phyloP scores from a whole-genome alignment of 2,888 invertebrate genomes.

The Gymnoscelis rufifasciata region DNA sequence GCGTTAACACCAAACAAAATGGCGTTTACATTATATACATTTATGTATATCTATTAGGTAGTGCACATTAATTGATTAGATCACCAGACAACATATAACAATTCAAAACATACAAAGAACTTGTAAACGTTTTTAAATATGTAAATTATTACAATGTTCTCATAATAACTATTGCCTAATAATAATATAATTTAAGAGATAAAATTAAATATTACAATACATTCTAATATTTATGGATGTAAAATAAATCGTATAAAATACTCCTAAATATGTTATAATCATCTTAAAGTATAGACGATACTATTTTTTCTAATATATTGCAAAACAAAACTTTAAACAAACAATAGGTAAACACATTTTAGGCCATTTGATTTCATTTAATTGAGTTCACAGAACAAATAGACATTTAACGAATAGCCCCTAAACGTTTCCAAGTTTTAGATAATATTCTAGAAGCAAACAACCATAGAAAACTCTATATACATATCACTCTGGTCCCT shows the following conservation, averaged over 20 bases:
- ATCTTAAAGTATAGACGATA: too few relatives aligned
- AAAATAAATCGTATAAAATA: too few relatives aligned
- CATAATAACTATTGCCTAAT: conserved; percentile 1
- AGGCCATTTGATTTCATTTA: too few relatives aligned
- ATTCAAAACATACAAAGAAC: conserved; percentile 21
- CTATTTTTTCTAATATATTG: too few relatives aligned
- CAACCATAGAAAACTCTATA: conserved; percentile 43
- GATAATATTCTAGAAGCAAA: conserved; percentile 36
- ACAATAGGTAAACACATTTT: too few relatives aligned
- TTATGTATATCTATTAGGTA: conserved; percentile 48
- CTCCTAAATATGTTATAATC: too few relatives aligned
- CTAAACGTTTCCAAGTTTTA: conserved; percentile 13
- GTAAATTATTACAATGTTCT: conserved; percentile 31
- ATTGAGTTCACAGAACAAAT: too few relatives aligned
- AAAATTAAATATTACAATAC: too few relatives aligned
- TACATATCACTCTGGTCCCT: conserved; percentile 62
- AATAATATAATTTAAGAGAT: too few relatives aligned
- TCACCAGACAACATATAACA: conserved; percentile 57
- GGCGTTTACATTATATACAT: conserved; percentile 40
- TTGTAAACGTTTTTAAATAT: conserved; percentile 25
- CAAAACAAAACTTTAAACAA: too few relatives aligned
- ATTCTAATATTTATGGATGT: too few relatives aligned
- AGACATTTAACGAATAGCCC: too few relatives aligned
- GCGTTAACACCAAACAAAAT: conserved; percentile 46
- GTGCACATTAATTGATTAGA: conserved; percentile 60